phyloP scores from a whole-genome alignment of 2,888 invertebrate species.

The Amorpha juglandis region DNA sequence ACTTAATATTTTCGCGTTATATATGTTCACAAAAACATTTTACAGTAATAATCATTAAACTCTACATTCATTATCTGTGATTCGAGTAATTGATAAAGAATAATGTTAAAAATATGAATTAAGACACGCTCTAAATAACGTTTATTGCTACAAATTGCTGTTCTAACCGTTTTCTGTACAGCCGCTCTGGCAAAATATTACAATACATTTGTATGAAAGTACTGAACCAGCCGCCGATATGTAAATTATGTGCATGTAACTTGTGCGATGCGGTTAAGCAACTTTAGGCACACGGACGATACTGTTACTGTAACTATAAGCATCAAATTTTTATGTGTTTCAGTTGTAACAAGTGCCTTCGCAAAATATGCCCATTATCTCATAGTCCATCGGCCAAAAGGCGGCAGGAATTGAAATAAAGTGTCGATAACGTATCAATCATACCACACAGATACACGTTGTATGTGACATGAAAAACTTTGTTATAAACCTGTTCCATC shows the following conservation, averaged over 20 bases:
- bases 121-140: slow-evolving; percentile 63
- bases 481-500: not conserved
- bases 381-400: too few relatives aligned
- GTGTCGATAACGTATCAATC: too few relatives aligned
- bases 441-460: too few relatives aligned
- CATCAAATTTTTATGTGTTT: not conserved
- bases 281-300: not conserved
- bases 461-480: not conserved
- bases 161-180: slow-evolving; percentile 56
- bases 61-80: slow-evolving; percentile 49
- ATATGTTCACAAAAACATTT: slow-evolving; percentile 29
- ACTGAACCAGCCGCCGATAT: slow-evolving; percentile 28
- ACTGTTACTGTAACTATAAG: too few relatives aligned
- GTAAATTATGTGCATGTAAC: slow-evolving; percentile 3
- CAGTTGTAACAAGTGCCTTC: too few relatives aligned
- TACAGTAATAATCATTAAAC: slow-evolving; percentile 40
- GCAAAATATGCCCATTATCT: too few relatives aligned
- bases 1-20: slow-evolving; percentile 31
- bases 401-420: too few relatives aligned
- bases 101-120: slow-evolving; percentile 55
- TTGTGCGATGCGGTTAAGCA: not conserved
- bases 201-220: slow-evolving; percentile 30
- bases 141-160: slow-evolving; percentile 61
- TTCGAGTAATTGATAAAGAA: slow-evolving; percentile 56
- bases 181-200: slow-evolving; percentile 31